A percentile compares a stretch with the other conserved stretches of the same genome.
These are phyloP conservation scores for Onychostoma macrolepis DNA, from an alignment of 2,113 vertebrate genomes.

Conservation along the genomic window DNA sequence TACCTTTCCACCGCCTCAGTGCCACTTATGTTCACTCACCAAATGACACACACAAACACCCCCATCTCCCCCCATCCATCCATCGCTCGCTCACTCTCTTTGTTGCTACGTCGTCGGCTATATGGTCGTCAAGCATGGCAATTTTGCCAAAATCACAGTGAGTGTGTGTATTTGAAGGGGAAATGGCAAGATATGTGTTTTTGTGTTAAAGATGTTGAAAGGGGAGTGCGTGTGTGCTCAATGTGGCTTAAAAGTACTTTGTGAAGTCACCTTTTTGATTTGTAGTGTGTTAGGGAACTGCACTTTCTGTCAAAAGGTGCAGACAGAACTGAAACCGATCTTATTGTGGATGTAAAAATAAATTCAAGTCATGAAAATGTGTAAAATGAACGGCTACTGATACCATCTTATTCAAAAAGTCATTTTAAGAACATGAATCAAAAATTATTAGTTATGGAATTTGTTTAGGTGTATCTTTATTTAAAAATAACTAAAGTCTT, in stretches of 20 bases:
- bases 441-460: not conserved
- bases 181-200: conserved; percentile 32
- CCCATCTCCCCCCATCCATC: conserved; percentile 37
- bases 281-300: conserved; percentile 18
- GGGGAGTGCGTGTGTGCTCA: conserved; percentile 17
- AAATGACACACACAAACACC: conserved; percentile 69
- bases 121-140: conserved; percentile 56
- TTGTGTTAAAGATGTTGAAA: conserved; percentile 29
- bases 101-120: conserved; percentile 57
- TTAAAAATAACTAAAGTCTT: not conserved
- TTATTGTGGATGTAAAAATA: not conserved
- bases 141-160: conserved; percentile 47
- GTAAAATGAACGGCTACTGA: not conserved
- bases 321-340: conserved; percentile 4
- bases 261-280: conserved; percentile 30
- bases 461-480: not conserved
- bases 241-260: conserved; percentile 52
- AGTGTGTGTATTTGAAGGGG: conserved; percentile 58
- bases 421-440: not conserved
- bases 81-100: not conserved
- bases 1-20: conserved; percentile 66
- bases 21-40: conserved; percentile 78
- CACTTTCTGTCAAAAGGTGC: not conserved
- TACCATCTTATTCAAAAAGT: not conserved
- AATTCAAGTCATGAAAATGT: not conserved